phyloP scores from a whole-genome alignment of 37 sponge, comb jelly and placozoan species.

The Hormiphora californensis region DNA sequence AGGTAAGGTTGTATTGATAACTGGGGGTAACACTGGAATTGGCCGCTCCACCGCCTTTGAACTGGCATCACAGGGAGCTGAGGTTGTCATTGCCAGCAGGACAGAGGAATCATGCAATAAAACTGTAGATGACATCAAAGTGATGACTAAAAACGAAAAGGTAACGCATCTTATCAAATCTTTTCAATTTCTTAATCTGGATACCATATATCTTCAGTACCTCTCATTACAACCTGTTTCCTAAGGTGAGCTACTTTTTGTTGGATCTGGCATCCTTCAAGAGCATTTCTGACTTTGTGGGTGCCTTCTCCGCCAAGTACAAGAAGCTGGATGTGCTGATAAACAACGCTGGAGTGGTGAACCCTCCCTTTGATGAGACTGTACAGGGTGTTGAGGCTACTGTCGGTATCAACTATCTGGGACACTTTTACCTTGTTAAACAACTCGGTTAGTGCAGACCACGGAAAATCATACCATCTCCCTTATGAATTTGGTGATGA shows the following conservation, averaged over 20 bases:
- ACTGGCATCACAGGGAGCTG: background rate
- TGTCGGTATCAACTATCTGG: background rate
- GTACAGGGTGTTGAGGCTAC: background rate
- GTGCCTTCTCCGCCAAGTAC: background rate
- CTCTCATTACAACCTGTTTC: too few relatives aligned
- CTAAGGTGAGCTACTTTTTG: background rate
- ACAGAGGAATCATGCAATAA: background rate
- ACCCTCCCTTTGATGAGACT: background rate
- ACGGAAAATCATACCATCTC: too few relatives aligned
- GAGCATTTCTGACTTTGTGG: constrained; percentile 21
- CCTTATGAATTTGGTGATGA: too few relatives aligned
- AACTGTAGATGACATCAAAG: background rate
- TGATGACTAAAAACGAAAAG: background rate
- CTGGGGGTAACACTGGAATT: background rate
- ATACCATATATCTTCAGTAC: too few relatives aligned
- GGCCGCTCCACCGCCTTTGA: background rate
- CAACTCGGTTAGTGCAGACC: background rate
- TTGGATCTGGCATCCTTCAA: background rate
- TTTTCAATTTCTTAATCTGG: too few relatives aligned
- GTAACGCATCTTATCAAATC: too few relatives aligned
- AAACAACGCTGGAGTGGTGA: constrained; percentile 12
- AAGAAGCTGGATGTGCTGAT: background rate
- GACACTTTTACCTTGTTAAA: background rate
- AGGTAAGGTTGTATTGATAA: background rate
- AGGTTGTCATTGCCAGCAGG: background rate